Percentiles rank a stretch among this genome's conserved stretches.
Evolutionary conservation across 2,113 vertebrate species (phyloP).

Genomic region (Scolopax mira): DNA sequence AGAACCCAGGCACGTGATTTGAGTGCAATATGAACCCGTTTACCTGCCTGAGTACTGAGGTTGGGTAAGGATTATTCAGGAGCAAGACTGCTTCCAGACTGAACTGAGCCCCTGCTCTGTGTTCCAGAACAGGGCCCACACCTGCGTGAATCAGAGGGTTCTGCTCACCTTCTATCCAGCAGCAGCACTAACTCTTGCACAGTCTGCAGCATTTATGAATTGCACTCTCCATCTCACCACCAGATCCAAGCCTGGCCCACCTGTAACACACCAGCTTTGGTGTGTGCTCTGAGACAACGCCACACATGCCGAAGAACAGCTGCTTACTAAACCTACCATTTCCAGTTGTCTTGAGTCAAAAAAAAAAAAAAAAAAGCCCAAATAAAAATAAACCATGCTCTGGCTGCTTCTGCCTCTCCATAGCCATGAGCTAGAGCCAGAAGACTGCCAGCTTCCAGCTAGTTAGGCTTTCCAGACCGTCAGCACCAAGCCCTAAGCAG

Average conservation of each 20-base stretch:
- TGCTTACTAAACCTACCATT: neutral
- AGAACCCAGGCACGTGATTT: neutral
- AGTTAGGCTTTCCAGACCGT: neutral
- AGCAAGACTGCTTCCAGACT: neutral
- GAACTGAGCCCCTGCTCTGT: neutral
- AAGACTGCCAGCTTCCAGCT: neutral
- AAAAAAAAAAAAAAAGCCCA: neutral
- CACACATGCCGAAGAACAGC: rapidly evolving
- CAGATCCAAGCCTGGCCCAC: neutral
- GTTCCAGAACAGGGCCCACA: neutral
- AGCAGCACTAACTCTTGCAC: neutral
- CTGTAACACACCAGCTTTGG: neutral
- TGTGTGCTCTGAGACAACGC: neutral
- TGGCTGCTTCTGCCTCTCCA: neutral
- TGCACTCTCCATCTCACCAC: neutral
- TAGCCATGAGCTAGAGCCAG: neutral
- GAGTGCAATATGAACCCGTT: neutral
- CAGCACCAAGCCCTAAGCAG: neutral
- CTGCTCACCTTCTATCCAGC: neutral
- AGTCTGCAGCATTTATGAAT: neutral
- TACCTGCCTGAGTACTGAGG: neutral
- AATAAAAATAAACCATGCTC: neutral
- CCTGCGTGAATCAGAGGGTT: neutral
- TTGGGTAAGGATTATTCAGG: neutral
- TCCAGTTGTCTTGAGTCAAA: neutral